A percentile compares a stretch with the other conserved stretches of the same genome.
phyloP scores from a whole-genome alignment of 2,113 vertebrate species.

The Pithys albifrons region DNA sequence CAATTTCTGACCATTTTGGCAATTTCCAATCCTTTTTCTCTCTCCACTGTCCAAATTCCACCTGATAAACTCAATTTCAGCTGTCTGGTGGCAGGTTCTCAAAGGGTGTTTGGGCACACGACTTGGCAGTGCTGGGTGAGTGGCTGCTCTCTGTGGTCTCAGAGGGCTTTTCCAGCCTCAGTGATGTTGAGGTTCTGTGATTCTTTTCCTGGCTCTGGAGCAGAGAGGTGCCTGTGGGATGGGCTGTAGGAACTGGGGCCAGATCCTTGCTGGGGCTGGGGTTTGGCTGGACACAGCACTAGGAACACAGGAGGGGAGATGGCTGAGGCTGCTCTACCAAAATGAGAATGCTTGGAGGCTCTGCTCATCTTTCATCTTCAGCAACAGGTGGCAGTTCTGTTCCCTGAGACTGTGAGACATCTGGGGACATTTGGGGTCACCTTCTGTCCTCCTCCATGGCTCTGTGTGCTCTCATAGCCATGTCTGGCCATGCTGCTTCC shows the following conservation, averaged over 20 bases:
- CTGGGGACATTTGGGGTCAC: too few species aligned
- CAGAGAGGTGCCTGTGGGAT: not conserved
- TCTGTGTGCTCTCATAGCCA: too few species aligned
- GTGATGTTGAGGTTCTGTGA: fast-evolving
- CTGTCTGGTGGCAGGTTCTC: not conserved
- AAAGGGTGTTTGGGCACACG: fast-evolving
- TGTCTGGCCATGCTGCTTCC: too few species aligned
- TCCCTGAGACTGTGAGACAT: too few species aligned
- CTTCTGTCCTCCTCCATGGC: too few species aligned
- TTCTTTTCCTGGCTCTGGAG: not conserved
- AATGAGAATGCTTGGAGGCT: not conserved
- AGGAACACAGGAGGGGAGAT: fast-evolving
- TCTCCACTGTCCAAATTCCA: not conserved
- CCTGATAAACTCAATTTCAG: not conserved
- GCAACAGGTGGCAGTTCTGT: too few species aligned
- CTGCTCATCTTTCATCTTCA: too few species aligned
- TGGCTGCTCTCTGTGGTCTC: not conserved
- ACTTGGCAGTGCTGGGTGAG: not conserved
- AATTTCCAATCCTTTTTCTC: not conserved
- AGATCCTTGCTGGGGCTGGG: not conserved
- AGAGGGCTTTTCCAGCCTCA: not conserved
- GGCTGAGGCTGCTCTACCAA: not conserved
- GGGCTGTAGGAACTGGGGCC: fast-evolving
- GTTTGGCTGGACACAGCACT: fast-evolving
- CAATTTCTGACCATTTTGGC: not conserved